Evolutionary conservation across 2,888 invertebrate species (phyloP), one percentile per base, ranked within the genome.

Genomic region (Nysson spinosus): DNA sequence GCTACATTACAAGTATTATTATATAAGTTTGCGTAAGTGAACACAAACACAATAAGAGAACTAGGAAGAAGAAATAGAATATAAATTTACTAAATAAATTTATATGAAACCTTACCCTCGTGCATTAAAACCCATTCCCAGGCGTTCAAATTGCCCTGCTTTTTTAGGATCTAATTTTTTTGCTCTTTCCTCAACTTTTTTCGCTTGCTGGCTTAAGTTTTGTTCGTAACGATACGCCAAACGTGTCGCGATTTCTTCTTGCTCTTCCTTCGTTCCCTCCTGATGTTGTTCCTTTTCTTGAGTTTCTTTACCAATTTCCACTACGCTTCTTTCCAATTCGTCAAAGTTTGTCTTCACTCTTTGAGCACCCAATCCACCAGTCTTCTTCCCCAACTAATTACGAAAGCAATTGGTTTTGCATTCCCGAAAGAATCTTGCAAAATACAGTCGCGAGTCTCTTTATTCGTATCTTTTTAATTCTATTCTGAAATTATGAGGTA

Each of bases 291-390:
- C 84, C 55, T 89, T 87, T 37, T 88, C 87, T 58, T 78, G 67
- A 0, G 54, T 40, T 72, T 82, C 66, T 60, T 78, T 63, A 14
- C 67, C 95, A 1, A 94, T 93, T 87, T 95, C 90, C 79, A 93
- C 93, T 4, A 97, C 98, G 82, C 95, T 94, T 70, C 93, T 92
- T 88, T 99, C 98, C 64, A 99, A 92, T 83, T 97, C 98, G 12
- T 95, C 95, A 87, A 99, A 99, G 88, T 98, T 96, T 2, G 96
- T 92, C 80, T 94, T 94, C 19, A 99, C 96, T 87, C 96, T 95
- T 46, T 96, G 97, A 11, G 99, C 99, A 44, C 99, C 99, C 50
- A 99, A 89, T 0, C 95, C 95, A 32, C 94, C 93, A 24, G 79
- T 51, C 85, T 96, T 97, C 71, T 95, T 96, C 0, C 96, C 97